Conservation (phyloP, 2,113 vertebrate species). For the Laterallus jamaicensis region DNA sequence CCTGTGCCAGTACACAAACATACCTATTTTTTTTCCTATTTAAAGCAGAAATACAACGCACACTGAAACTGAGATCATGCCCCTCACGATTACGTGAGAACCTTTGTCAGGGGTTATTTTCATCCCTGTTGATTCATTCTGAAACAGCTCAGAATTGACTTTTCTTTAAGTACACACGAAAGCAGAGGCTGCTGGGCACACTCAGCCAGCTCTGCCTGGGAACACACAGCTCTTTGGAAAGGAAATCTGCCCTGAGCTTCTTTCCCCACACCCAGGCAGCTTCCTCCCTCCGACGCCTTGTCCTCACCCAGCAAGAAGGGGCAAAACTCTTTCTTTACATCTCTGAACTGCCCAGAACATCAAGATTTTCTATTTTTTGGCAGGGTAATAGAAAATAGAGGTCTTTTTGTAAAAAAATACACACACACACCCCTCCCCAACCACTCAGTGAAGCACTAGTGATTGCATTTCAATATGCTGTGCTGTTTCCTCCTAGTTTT, state of each 20-base stretch:
- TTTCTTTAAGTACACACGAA: not conserved
- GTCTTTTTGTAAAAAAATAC: not conserved
- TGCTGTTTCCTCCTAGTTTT: not conserved
- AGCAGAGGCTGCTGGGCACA: not conserved
- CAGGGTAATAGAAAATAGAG: not conserved
- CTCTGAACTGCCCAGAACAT: not conserved
- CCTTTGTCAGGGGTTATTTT: constrained; percentile 40
- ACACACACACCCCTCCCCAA: too few species aligned
- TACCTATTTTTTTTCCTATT: not conserved
- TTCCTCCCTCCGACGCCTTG: not conserved
- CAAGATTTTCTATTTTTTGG: not conserved
- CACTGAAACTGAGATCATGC: constrained; percentile 47
- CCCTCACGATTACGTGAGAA: not conserved
- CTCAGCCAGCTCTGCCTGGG: not conserved
- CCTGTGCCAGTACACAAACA: not conserved
- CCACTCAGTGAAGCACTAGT: not conserved
- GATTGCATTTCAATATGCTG: not conserved
- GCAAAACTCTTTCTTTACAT: not conserved
- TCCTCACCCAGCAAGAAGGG: not conserved
- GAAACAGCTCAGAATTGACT: not conserved
- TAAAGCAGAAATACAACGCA: not conserved
- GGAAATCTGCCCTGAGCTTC: constrained; percentile 12
- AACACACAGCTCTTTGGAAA: not conserved
- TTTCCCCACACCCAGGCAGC: not conserved
- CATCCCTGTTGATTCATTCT: constrained; percentile 36